phyloP scores from a whole-genome alignment of 2,888 invertebrate genomes.

The Macrosoma leucophasiata region DNA sequence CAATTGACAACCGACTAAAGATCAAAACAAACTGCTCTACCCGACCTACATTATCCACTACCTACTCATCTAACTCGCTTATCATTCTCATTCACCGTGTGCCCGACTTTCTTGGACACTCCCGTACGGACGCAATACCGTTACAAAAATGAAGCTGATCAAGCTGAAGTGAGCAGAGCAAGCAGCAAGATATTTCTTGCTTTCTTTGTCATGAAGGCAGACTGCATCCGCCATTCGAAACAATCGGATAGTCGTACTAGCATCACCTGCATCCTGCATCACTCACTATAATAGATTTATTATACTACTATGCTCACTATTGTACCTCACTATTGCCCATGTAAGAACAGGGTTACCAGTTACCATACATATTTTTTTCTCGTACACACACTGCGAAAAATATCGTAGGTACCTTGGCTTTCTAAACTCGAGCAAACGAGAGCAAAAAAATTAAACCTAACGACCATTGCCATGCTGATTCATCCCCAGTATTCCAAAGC shows the following conservation, averaged over 20 bases:
- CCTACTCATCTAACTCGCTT: slow-evolving; percentile 57
- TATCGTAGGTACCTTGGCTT: no score
- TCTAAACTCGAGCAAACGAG: no score
- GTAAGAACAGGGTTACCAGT: no score
- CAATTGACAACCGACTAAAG: slow-evolving; percentile 36
- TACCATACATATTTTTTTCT: no score
- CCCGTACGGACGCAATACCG: slow-evolving; percentile 68
- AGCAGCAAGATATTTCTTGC: slow-evolving; percentile 13
- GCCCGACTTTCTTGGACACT: slow-evolving; percentile 61
- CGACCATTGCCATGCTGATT: no score
- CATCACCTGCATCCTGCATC: no score
- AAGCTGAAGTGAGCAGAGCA: slow-evolving; percentile 17
- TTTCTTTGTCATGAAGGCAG: slow-evolving; percentile 8
- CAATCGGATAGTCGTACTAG: slow-evolving; percentile 4
- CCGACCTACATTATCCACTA: slow-evolving; percentile 70
- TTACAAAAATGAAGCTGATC: slow-evolving; percentile 69
- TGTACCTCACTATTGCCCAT: no score
- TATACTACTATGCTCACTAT: no score
- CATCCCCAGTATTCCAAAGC: no score
- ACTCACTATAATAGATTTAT: no score
- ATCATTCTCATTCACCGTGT: slow-evolving; percentile 60
- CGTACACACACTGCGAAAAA: no score
- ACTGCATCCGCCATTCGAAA: slow-evolving; percentile 2
- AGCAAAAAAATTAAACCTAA: no score
- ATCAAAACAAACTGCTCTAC: slow-evolving; percentile 58